Percentiles rank a stretch among this genome's conserved stretches.
Evolutionary conservation across 2,113 vertebrate genomes (phyloP).

Genomic region (Pseudorhombus dupliciocellatus): DNA sequence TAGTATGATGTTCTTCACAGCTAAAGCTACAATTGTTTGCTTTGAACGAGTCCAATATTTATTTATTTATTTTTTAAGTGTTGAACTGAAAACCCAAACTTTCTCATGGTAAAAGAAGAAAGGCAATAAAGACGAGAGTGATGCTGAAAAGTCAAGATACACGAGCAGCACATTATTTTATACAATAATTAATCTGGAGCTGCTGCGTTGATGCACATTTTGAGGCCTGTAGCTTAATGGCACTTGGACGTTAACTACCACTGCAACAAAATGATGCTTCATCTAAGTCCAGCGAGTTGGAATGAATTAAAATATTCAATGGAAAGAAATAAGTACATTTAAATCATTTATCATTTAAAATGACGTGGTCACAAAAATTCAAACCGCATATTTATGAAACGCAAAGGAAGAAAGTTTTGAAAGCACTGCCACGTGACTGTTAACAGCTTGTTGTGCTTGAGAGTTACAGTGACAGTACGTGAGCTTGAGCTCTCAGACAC

Average conservation of each 20-base stretch:
- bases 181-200: constrained; percentile 4
- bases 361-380: background rate
- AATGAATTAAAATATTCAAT: constrained; percentile 2
- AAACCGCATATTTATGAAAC: background rate
- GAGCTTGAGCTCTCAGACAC: constrained; percentile 16
- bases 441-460: constrained; percentile 44
- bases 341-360: constrained; percentile 6
- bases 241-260: constrained; percentile 28
- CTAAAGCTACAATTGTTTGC: constrained; percentile 15
- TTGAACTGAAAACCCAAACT: constrained; percentile 4
- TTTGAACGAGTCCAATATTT: background rate
- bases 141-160: constrained; percentile 52
- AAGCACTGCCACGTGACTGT: constrained; percentile 23
- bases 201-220: constrained; percentile 8
- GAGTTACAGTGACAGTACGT: constrained; percentile 18
- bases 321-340: background rate
- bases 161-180: constrained; percentile 11
- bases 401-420: background rate
- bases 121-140: background rate
- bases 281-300: background rate
- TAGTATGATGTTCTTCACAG: background rate
- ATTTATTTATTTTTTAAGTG: background rate
- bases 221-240: constrained; percentile 10
- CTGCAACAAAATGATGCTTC: constrained; percentile 15
- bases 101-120: constrained; percentile 1